Evolutionary conservation across 2,113 vertebrate genomes (phyloP), one percentile per base, ranked within the genome.

Genomic region (Okapia johnstoni): DNA sequence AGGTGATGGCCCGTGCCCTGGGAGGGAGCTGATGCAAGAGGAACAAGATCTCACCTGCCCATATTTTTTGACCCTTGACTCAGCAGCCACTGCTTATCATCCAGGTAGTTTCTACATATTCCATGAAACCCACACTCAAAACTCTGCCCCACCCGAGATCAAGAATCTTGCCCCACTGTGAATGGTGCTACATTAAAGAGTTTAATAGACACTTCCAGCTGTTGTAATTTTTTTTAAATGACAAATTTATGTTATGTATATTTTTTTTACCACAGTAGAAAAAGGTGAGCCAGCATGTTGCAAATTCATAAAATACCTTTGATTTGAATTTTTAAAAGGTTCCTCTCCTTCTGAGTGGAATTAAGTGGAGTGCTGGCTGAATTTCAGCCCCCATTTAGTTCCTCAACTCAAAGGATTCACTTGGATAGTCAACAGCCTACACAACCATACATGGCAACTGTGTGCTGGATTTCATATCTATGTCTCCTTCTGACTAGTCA

Each of bases 151-250:
- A 40, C 23, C 28, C 40, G 5, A 30, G 28, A 46, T 43, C 76
- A n/a, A 83, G 66, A 79, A 26, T 83, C 54, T 58, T 50, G 70
- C 70, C 55, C 84, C 55, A 23, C 28, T 50, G 58, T 85, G 16
- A 94, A 92, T 8, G 93, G 93, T 96, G 93, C 95, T 96, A 58
- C 54, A 13, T 52, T 70, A 16, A 94, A 70, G 66, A 21, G 25
- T 52, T 66, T 36, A 87, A 94, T 84, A 92, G 79, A 95, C 40
- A 5, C 3, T 87, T 81, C 50, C 23, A 73, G 33, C 60, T 79
- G 11, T 50, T 70, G 30, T 88, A 55, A 19, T 54, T 96, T n/a
- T 58, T 79, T 0, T 26, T 48, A 36, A 95, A 36, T 95, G 60
- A 28, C 7, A 52, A 80, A 28, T 88, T 92, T 88, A n/a, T 77